Percentiles rank a stretch among this genome's conserved stretches.
phyloP scores from a whole-genome alignment of 2,888 invertebrate genomes.

The Coremacera marginata region DNA sequence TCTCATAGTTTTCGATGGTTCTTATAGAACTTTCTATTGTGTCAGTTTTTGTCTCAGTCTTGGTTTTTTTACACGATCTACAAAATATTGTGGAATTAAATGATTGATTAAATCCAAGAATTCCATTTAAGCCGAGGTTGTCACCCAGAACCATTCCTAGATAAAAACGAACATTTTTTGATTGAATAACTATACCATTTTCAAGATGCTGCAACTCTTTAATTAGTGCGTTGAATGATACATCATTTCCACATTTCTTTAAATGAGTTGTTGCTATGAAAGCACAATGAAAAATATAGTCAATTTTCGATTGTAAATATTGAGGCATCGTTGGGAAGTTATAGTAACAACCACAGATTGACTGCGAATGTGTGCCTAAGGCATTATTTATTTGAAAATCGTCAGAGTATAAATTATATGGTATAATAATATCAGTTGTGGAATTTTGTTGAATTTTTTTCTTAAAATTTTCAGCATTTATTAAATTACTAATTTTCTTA shows the following conservation, averaged over 20 bases:
- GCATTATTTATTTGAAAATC: slow-evolving; percentile 45
- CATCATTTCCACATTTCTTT: slow-evolving; percentile 35
- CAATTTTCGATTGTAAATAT: slow-evolving; percentile 40
- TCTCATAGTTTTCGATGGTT: neutral
- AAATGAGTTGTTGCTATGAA: slow-evolving; percentile 41
- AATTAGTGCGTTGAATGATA: slow-evolving; percentile 29
- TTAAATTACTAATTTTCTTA: too few relatives aligned
- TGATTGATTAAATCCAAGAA: neutral
- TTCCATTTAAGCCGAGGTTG: slow-evolving; percentile 27
- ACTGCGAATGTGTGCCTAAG: slow-evolving; percentile 38
- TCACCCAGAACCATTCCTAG: slow-evolving; percentile 21
- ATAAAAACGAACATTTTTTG: slow-evolving; percentile 12
- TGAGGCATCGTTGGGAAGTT: slow-evolving; percentile 44
- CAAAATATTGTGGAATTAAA: neutral
- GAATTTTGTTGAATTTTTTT: too few relatives aligned
- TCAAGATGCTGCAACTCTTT: slow-evolving; percentile 15
- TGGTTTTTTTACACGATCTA: slow-evolving; percentile 2
- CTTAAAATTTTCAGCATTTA: too few relatives aligned
- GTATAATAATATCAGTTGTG: slow-evolving; percentile 38
- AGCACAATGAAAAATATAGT: slow-evolving; percentile 40
- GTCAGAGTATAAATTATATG: slow-evolving; percentile 43
- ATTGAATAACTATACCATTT: neutral
- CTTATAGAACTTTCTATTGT: neutral
- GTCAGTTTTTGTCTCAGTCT: slow-evolving; percentile 3
- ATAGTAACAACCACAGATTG: slow-evolving; percentile 45